phyloP scores from a whole-genome alignment of 2,113 vertebrate species.

The Pteropus alecto region DNA sequence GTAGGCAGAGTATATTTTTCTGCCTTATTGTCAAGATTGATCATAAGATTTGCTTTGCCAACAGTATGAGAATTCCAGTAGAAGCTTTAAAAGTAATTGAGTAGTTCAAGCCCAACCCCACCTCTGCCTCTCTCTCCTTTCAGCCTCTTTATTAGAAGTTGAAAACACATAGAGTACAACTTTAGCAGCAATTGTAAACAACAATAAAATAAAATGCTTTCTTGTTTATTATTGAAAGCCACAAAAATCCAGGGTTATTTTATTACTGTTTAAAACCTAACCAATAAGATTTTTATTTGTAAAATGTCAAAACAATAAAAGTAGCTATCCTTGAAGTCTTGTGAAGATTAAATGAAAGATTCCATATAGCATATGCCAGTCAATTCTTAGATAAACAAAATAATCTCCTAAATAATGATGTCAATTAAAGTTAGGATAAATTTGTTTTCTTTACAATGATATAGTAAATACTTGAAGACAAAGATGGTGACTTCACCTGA shows the following conservation, averaged over 20 bases:
- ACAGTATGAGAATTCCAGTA: background rate
- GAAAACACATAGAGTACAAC: background rate
- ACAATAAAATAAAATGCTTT: background rate
- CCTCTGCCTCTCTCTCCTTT: background rate
- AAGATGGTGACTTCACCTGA: background rate
- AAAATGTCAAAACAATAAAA: background rate
- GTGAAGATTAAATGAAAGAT: background rate
- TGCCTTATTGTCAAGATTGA: background rate
- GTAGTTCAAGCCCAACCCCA: background rate
- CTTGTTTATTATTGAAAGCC: background rate
- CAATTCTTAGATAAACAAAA: background rate
- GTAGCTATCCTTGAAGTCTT: background rate
- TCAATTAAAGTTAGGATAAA: background rate
- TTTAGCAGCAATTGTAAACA: background rate
- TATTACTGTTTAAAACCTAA: background rate
- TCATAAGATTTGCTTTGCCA: background rate
- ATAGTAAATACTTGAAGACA: background rate
- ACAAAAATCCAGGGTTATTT: background rate
- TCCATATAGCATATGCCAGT: background rate
- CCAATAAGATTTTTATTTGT: background rate
- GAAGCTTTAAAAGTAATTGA: background rate
- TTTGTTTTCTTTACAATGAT: background rate
- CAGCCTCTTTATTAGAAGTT: background rate
- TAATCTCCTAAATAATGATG: background rate
- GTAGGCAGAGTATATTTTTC: background rate